Base-by-base conservation (phyloP, 2,888 invertebrate species). In the Chironomus riparius region DNA sequence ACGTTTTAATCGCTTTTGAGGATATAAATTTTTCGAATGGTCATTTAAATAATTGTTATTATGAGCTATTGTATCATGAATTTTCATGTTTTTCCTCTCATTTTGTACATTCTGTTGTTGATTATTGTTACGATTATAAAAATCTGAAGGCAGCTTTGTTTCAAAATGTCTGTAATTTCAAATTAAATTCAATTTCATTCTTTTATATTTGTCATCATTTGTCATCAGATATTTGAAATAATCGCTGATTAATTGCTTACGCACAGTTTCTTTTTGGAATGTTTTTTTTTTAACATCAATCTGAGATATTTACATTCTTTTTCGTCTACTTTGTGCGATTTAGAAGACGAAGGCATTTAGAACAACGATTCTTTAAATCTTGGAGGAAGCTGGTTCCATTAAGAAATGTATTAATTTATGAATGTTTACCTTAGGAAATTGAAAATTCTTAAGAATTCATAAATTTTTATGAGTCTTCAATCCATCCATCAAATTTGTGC, bases 71-170 rank as follows among this genome's bases (percentile, higher is more conserved):
- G 38, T 38, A 10, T 38, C 38, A 38, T 38, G 38, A 38, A 38
- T 38, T 38, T 38, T 38, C 38, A 38, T 38, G 38, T 38, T 68
- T 75, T 75, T 75, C 50, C 75, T 75, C 28, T 75, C 75, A 24
- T 75, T 75, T 75, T 75, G 50, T 68, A 75, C 75, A 47, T 68
- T 68, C 56, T 75, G 65, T 10, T 65, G 21, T 13, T 21, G 48
- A 68, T 75, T 75, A 56, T 68, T 68, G 22, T 48, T 24, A 75
- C 68, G 68, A 73, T 73, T 73, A 65, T 47, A 56, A 50, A 56
- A 47, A 21, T 47, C 24, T 73, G 38, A 75, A 75, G 75, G 75
- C 75, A 68, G n/a, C 18, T 56, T 15, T 56, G 56, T 18, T 56
- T 56, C 56, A 1, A 7, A 56, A 56, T 18, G 18, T 56, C 56